Percentiles rank a stretch among this genome's conserved stretches.
Evolutionary conservation across 2,113 vertebrate genomes (phyloP).

Genomic region (Stictonetta naevosa): DNA sequence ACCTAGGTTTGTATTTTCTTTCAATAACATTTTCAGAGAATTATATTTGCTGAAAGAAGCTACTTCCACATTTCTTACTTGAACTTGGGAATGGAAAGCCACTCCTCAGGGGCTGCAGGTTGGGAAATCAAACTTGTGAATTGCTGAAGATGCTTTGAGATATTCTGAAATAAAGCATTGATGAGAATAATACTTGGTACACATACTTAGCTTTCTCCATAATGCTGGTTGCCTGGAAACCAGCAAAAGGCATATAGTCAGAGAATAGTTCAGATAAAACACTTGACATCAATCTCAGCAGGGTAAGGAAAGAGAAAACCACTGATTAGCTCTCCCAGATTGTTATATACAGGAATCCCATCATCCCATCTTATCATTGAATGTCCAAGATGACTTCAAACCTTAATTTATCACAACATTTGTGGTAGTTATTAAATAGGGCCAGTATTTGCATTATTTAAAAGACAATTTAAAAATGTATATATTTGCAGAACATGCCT

Average conservation of each 20-base stretch:
- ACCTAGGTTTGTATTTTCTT: neutral
- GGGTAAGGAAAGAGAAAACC: constrained; percentile 5
- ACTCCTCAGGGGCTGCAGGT: neutral
- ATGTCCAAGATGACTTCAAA: constrained; percentile 30
- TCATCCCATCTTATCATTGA: constrained; percentile 19
- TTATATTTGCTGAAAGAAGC: neutral
- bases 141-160: neutral
- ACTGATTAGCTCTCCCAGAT: constrained; percentile 7
- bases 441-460: neutral
- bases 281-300: constrained; percentile 42
- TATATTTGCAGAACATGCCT: neutral
- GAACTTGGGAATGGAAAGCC: neutral
- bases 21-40: neutral
- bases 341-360: constrained; percentile 5
- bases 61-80: neutral
- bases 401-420: neutral
- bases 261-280: constrained; percentile 25
- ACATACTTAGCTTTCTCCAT: neutral
- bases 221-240: constrained; percentile 40
- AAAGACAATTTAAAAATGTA: neutral
- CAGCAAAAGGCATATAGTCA: constrained; percentile 27
- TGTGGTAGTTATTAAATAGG: neutral
- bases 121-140: constrained; percentile 9
- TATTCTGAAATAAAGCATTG: constrained; percentile 1
- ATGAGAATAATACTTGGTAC: neutral